Conservation (phyloP, 2,888 invertebrate species). For the Polymixis flavicincta region DNA sequence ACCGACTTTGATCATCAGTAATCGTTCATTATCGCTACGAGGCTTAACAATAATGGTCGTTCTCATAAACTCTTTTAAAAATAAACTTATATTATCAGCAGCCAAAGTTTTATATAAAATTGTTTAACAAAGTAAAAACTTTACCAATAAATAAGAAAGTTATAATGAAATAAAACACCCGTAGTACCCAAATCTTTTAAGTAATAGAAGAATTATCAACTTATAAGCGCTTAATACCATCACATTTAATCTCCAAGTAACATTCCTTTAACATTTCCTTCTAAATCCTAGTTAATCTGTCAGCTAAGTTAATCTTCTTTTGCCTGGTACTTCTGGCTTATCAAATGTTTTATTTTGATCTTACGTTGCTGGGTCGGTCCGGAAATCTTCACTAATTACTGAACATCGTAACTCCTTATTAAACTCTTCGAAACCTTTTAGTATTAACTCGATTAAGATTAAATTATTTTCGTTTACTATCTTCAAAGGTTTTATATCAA, state of each 20-base stretch:
- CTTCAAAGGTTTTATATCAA: slow-evolving; percentile 31
- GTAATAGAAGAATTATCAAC: slow-evolving; percentile 8
- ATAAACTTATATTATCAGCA: background rate
- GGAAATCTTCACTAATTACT: slow-evolving; percentile 54
- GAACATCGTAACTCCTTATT: slow-evolving; percentile 23
- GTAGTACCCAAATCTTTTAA: background rate
- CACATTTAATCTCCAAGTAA: slow-evolving; percentile 2
- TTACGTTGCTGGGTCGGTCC: slow-evolving; percentile 20
- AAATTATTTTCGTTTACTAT: slow-evolving; percentile 23
- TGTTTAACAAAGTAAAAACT: background rate
- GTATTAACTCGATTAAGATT: slow-evolving; percentile 25
- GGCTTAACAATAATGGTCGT: background rate
- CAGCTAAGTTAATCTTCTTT: slow-evolving; percentile 41
- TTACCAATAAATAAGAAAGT: background rate
- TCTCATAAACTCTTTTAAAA: background rate
- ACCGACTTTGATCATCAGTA: background rate
- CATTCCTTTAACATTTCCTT: slow-evolving; percentile 15
- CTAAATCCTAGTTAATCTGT: slow-evolving; percentile 51
- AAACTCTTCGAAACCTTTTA: slow-evolving; percentile 36
- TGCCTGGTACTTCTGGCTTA: slow-evolving; percentile 18
- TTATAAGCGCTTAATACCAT: background rate
- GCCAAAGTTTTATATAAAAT: background rate
- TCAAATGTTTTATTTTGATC: slow-evolving; percentile 43
- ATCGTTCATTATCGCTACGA: background rate
- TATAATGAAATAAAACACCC: background rate